Base-by-base conservation (phyloP, 2,888 invertebrate species). In the Cerastis rubricosa region DNA sequence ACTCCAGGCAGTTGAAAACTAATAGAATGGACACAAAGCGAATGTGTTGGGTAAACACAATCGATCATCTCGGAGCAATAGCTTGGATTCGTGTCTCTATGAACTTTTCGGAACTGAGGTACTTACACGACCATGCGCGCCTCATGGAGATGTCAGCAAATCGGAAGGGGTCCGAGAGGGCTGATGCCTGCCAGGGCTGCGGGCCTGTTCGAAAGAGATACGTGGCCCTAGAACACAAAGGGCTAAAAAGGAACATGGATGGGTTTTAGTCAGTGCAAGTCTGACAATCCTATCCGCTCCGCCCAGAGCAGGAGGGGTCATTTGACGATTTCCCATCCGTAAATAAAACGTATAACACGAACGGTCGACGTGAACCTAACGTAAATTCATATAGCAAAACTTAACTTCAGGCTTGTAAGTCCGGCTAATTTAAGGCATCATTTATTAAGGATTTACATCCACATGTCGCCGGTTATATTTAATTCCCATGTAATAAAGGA, bases 21-120 rank as follows among this genome's bases (percentile, higher is more conserved):
- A 66, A 61, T 47, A 69, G 14, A 72, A 65, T 49, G 17, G 57
- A 82, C 25, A 61, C n/a, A 59, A 64, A 49, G 66, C n/a, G 19
- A 72, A 65, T 51, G 9, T 77, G 45, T 61, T 65, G 59, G 14
- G 61, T 73, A 71, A 73, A 83, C 45, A 71, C 12, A 68, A 70
- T 74, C 57, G 51, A 74, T 70, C 63, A 77, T 29, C 25, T 29
- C 43, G 11, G 35, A 81, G 29, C 63, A 49, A 43, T 65, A 57
- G n/a, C 73, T 70, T 12, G 14, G n/a, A n/a, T 17, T 57, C 29
- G 9, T 57, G 57, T 64, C 40, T 66, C 67, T 51, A n/a, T 74
- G 70, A 74, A 78, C 78, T 78, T 78, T 40, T 57, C 54, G 19
- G 40, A 73, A 73, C 22, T 25, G 35, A 43, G 17, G n/a, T 25